Conservation (phyloP, 2,888 invertebrate genomes). For the Trachelus iudaicus region DNA sequence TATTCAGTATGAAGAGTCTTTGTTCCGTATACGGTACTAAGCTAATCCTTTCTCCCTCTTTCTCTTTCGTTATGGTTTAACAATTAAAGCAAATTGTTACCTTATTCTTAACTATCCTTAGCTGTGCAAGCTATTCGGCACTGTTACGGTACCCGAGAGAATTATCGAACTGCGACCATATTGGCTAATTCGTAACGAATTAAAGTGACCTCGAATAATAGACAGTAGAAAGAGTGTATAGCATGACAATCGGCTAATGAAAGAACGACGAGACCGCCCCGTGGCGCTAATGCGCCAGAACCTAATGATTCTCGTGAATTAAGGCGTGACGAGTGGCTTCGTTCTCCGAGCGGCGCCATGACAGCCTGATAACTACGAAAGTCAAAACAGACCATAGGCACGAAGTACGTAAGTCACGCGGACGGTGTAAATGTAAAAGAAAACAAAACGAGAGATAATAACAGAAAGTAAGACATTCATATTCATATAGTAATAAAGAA, state of each 20-base stretch:
- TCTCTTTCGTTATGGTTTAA: not conserved
- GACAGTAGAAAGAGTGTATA: not conserved
- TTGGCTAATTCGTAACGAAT: not conserved
- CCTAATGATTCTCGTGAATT: not conserved
- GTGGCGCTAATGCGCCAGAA: not conserved
- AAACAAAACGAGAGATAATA: not conserved
- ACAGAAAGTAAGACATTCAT: no score
- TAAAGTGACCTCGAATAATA: not conserved
- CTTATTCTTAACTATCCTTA: not conserved
- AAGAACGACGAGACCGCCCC: not conserved
- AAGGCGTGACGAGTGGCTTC: not conserved
- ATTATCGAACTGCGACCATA: not conserved
- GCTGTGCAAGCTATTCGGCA: not conserved
- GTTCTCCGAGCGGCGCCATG: not conserved
- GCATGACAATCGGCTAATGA: not conserved
- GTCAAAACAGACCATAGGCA: not conserved
- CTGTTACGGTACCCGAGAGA: not conserved
- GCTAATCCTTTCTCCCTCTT: not conserved
- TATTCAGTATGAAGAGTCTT: not conserved
- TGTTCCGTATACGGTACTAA: not conserved
- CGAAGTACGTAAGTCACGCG: not conserved
- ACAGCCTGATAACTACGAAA: not conserved
- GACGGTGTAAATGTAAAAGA: not conserved
- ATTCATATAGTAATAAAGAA: not conserved
- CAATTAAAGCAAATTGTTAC: not conserved